A percentile compares a stretch with the other conserved stretches of the same genome.
Evolutionary conservation across 2,113 vertebrate genomes (phyloP).

Genomic region (Corythornis madagascariensis): DNA sequence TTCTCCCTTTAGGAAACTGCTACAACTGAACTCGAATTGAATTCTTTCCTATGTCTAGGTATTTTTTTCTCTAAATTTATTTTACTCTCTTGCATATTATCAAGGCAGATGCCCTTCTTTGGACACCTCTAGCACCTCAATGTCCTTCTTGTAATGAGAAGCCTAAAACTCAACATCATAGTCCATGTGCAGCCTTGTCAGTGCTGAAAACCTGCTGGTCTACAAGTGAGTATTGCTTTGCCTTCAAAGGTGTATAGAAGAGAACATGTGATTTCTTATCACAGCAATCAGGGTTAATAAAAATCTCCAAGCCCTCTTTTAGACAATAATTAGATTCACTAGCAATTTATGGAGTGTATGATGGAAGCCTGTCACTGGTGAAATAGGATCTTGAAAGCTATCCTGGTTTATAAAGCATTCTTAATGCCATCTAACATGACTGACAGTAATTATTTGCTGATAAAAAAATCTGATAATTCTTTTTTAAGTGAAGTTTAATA

Average conservation of each 20-base stretch:
- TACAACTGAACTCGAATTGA: neutral
- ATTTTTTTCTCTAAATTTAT: neutral
- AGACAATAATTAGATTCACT: neutral
- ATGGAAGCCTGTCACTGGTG: neutral
- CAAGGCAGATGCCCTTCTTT: neutral
- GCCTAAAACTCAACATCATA: neutral
- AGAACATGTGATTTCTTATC: neutral
- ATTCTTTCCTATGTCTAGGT: neutral
- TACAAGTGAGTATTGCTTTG: neutral
- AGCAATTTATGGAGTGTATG: neutral
- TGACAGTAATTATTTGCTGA: neutral
- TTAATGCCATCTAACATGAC: neutral
- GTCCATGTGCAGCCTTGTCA: neutral
- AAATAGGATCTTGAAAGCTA: neutral
- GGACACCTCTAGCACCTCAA: neutral
- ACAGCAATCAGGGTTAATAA: neutral
- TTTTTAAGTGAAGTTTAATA: neutral
- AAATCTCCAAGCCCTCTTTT: neutral
- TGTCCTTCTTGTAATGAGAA: neutral
- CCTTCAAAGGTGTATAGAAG: neutral
- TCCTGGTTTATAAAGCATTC: neutral
- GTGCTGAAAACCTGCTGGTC: neutral
- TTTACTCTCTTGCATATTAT: neutral
- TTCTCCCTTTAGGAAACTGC: neutral
- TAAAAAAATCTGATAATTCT: neutral